Conservation (phyloP, 1,140 invertebrate species). For the Trypoxylus dichotomus region DNA sequence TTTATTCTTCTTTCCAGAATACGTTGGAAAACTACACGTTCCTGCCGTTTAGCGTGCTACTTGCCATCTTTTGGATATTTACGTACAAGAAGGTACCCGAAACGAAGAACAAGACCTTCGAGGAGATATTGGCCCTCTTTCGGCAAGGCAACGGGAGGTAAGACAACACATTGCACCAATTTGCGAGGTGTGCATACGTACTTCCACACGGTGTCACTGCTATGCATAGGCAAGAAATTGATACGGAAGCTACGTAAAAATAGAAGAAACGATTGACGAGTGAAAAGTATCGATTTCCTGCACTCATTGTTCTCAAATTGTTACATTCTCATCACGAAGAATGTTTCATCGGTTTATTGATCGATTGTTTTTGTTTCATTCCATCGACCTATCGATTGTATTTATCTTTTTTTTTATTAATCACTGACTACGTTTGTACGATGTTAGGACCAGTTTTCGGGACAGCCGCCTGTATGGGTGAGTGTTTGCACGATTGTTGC, state of each 20-base stretch:
- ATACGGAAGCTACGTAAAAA: neutral
- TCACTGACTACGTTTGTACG: constrained; percentile 26
- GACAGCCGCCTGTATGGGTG: constrained; percentile 76
- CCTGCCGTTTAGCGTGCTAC: constrained; percentile 93
- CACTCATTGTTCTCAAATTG: neutral
- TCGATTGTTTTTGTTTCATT: neutral
- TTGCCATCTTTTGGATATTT: constrained; percentile 96
- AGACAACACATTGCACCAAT: constrained; percentile 46
- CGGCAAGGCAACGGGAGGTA: constrained; percentile 84
- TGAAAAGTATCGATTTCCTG: neutral
- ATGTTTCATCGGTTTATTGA: neutral
- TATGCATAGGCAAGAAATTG: neutral
- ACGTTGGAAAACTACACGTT: constrained; percentile 93
- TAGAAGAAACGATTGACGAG: neutral
- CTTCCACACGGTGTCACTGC: neutral
- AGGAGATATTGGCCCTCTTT: constrained; percentile 93
- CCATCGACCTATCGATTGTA: neutral
- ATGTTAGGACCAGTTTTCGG: constrained; percentile 66
- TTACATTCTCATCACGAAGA: neutral
- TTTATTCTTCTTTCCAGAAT: constrained; percentile 65
- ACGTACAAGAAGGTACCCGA: constrained; percentile 98
- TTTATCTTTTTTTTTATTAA: constrained; percentile 3
- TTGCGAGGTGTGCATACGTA: neutral
- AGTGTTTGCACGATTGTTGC: constrained; percentile 54
- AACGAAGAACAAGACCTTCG: constrained; percentile 98